Evolutionary conservation across 2,888 invertebrate species (phyloP).

Genomic region (Bombylius discolor): DNA sequence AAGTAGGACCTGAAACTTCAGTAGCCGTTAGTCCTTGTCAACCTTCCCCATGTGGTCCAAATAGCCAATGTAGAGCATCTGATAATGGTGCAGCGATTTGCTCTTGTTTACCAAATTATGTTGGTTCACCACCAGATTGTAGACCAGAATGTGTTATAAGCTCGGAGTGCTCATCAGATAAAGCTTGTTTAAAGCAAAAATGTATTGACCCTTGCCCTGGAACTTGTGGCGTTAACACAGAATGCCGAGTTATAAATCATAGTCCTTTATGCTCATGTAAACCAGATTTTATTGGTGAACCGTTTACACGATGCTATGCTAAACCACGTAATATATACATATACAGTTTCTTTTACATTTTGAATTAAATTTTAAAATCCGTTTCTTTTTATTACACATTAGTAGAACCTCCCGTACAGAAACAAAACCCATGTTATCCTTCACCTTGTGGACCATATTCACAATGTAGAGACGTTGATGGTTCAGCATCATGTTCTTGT

Average conservation of each 20-base stretch:
- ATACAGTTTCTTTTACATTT: too few relatives aligned
- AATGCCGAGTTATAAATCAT: slow-evolving; percentile 69
- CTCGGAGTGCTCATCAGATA: slow-evolving; percentile 61
- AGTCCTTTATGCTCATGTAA: slow-evolving; percentile 71
- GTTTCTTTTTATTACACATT: background rate
- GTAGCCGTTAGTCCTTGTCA: slow-evolving; percentile 43
- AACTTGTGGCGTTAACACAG: slow-evolving; percentile 64
- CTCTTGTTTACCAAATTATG: slow-evolving; percentile 54
- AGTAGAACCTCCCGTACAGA: background rate
- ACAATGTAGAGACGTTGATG: slow-evolving; percentile 53
- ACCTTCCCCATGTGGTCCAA: slow-evolving; percentile 69
- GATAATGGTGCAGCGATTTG: slow-evolving; percentile 56
- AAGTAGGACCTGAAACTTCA: background rate
- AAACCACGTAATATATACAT: slow-evolving; percentile 40
- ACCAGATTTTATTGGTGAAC: slow-evolving; percentile 61
- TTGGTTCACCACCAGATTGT: slow-evolving; percentile 66
- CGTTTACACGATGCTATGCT: slow-evolving; percentile 52
- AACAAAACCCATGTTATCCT: slow-evolving; percentile 54
- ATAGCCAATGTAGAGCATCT: slow-evolving; percentile 54
- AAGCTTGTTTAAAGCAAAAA: slow-evolving; percentile 62
- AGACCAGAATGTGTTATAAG: slow-evolving; percentile 70
- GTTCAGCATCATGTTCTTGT: slow-evolving; percentile 59
- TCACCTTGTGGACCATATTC: slow-evolving; percentile 70
- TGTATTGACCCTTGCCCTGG: slow-evolving; percentile 69
- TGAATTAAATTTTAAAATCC: too few relatives aligned